phyloP scores from a whole-genome alignment of 2,888 invertebrate species.

The Phania funesta region DNA sequence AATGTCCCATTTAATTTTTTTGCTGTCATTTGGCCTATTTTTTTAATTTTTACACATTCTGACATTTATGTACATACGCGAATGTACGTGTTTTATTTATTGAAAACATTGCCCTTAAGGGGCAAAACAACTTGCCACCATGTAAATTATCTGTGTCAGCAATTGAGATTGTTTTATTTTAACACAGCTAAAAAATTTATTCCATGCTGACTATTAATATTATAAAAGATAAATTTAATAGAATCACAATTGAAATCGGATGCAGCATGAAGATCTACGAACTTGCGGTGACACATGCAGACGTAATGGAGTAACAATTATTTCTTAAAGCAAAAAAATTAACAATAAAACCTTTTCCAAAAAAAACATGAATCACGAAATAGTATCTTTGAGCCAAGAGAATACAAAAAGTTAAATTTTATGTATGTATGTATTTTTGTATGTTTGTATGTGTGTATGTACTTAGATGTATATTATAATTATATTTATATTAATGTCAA shows the following conservation, averaged over 20 bases:
- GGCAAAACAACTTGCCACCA: conserved; percentile 30
- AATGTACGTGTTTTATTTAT: background rate
- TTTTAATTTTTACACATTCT: conserved; percentile 22
- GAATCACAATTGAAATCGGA: conserved; percentile 35
- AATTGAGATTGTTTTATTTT: conserved; percentile 59
- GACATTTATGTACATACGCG: conserved; percentile 9
- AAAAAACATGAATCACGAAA: too few species aligned
- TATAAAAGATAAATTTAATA: conserved; percentile 13
- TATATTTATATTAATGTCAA: too few species aligned
- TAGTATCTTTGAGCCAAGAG: too few species aligned
- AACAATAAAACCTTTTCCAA: too few species aligned
- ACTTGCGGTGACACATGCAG: background rate
- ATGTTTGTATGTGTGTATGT: too few species aligned
- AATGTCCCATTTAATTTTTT: conserved; percentile 11
- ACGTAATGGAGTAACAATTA: background rate
- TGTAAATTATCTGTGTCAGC: conserved; percentile 61
- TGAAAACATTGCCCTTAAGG: conserved; percentile 40
- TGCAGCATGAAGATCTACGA: conserved; percentile 19
- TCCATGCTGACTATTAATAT: background rate
- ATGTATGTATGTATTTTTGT: too few species aligned
- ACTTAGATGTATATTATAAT: too few species aligned
- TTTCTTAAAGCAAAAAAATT: too few species aligned
- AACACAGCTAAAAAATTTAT: conserved; percentile 46
- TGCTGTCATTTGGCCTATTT: conserved; percentile 1
- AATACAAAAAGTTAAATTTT: too few species aligned